Base-by-base conservation (phyloP, 2,797 vertebrate species). In the Amniataba percoides region DNA sequence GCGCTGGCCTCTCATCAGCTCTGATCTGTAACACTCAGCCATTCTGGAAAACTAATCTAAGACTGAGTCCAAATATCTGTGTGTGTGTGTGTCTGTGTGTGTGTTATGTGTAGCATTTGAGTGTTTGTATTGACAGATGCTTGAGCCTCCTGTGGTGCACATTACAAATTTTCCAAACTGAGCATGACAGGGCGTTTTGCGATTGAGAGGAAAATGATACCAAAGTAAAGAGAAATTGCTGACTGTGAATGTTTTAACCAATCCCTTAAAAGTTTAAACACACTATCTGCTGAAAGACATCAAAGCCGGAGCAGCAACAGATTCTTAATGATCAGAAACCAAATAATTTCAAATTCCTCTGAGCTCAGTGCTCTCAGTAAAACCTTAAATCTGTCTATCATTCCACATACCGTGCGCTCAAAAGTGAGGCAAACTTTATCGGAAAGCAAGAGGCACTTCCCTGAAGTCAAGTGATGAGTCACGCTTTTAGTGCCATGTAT, bases 1-100 rank as follows among this genome's bases (percentile, higher is more conserved):
- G 74, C 6, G 15, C 86, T 81, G 82, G 86, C 60, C 64, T 84
- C 86, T 85, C 83, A 66, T 86, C 89, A 85, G 86, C 84, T 82
- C 81, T 88, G 83, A 86, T 83, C 61, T 83, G 70, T 56, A 83
- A 80, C 81, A 81, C 76, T 78, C 39, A 9, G 56, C 61, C 52
- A 43, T 65, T 88, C 58, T 84, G 65, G 57, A 71, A 85, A 86
- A 81, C 81, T 77, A 62, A 83, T 84, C 81, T 59, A 51, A 75
- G 74, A 82, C 74, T 86, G 69, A 73, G 55, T 74, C 66, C 73
- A 67, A 74, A 77, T 84, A 75, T 83, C 60, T 65, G 31, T 25
- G 31, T 63, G 31, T 25, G 31, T 63, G 62, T 81, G 42, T 16
- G 42, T 43, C 12, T 43, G 42, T 43, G 42, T 43, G 42, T 43